Evolutionary conservation across 37 sponge, comb jelly and placozoan species (phyloP), one percentile per base, ranked within the genome.

Genomic region (Spongia lamella): DNA sequence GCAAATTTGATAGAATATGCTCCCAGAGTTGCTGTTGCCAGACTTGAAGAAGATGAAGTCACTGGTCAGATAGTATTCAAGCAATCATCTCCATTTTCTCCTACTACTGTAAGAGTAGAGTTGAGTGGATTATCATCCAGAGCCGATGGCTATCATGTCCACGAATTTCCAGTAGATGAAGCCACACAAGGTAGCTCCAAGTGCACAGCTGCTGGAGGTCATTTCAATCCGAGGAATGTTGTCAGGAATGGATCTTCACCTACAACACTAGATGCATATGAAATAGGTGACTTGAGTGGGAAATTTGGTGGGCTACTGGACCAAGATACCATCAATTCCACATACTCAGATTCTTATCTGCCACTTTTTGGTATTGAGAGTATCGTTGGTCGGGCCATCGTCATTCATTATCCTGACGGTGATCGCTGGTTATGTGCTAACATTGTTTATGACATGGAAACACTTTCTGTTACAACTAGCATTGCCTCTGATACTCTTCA

Each of bases 221-320:
- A 80, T 36, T 89, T 72, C 69, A 79, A 89, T 67, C 90, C 90
- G 32, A 40, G 58, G 51, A 61, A 63, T 40, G 81, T 69, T 11
- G 67, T 13, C 20, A 24, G 34, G 15, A 36, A 7, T 1, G 19
- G 14, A 3, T 30, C 38, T 2, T 62, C 71, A n/a, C 56, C 56
- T 25, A 26, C 51, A 24, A 92, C 92, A 2, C 62, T 72, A 63
- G 92, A 92, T 50, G 30, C 68, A 0, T 92, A 84, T 63, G 77
- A 79, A 33, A 60, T 88, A 7, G 93, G 93, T 43, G 85, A 92
- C 70, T 63, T 92, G 36, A 88, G 86, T 80, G 89, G 86, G 15
- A 92, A 88, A 62, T 81, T 84, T 88, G 84, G 81, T 2, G 20
- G 50, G 27, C 70, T 91, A 22, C 16, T 54, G 1, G 61, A 39